Evolutionary conservation across 2,888 invertebrate species (phyloP).

Genomic region (Clanis bilineata): DNA sequence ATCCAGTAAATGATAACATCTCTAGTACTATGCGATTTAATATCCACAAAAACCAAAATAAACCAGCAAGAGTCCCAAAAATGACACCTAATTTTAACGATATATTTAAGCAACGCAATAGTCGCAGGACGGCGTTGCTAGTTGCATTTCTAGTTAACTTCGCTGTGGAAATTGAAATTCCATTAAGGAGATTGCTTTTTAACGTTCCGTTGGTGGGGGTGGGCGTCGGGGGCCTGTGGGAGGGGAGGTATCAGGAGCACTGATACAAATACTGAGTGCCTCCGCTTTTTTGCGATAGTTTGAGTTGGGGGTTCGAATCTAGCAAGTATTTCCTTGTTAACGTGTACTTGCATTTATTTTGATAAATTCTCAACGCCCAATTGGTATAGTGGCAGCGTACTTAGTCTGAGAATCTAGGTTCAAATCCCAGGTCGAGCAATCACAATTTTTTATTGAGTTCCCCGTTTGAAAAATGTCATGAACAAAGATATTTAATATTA

Average conservation of each 20-base stretch:
- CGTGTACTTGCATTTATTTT: not conserved
- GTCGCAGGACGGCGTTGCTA: constrained; percentile 55
- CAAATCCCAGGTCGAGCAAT: no score
- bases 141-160: constrained; percentile 74
- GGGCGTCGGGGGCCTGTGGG: constrained; percentile 13
- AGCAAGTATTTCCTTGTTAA: not conserved
- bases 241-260: constrained; percentile 12
- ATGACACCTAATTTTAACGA: not conserved
- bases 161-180: constrained; percentile 77
- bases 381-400: no score
- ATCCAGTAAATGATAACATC: no score
- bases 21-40: no score
- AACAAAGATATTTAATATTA: no score
- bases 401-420: no score
- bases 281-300: constrained; percentile 12
- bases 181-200: constrained; percentile 80
- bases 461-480: no score
- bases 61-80: not conserved
- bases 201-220: constrained; percentile 49
- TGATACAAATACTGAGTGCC: constrained; percentile 9
- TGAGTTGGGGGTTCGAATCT: not conserved
- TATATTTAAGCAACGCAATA: constrained; percentile 9
- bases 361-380: no score
- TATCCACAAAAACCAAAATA: not conserved
- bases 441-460: no score